A percentile compares a stretch with the other conserved stretches of the same genome.
phyloP scores from a whole-genome alignment of 2,797 vertebrate genomes.

The Luscinia megarhynchos region DNA sequence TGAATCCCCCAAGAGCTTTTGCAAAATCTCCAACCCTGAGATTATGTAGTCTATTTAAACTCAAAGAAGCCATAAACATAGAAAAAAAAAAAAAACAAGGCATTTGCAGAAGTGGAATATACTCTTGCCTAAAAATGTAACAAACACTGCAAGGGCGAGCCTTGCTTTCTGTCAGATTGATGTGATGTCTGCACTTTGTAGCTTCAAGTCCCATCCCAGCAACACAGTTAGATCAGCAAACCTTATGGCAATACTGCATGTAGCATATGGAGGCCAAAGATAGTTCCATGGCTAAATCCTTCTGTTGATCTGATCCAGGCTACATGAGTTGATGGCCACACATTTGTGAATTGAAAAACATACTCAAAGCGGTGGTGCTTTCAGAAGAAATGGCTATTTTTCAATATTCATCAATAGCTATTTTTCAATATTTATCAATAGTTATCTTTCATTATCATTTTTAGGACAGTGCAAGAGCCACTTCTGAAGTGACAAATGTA shows the following conservation, averaged over 20 bases:
- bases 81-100: not conserved
- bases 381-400: not conserved
- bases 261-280: not conserved
- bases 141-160: not conserved
- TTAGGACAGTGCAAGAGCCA: not conserved
- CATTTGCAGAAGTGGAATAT: not conserved
- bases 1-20: not conserved
- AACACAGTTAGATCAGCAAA: not conserved
- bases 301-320: not conserved
- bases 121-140: not conserved
- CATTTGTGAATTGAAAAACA: not conserved
- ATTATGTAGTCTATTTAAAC: not conserved
- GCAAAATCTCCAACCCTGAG: not conserved
- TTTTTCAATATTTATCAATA: not conserved
- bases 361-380: not conserved
- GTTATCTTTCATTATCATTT: not conserved
- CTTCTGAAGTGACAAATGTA: not conserved
- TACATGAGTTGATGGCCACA: not conserved
- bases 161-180: not conserved
- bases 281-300: not conserved
- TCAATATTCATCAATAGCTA: not conserved
- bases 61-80: not conserved
- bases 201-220: not conserved
- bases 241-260: not conserved
- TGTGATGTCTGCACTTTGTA: not conserved